Base-by-base conservation (phyloP, 2,113 vertebrate genomes). In the Myxocyprinus asiaticus region DNA sequence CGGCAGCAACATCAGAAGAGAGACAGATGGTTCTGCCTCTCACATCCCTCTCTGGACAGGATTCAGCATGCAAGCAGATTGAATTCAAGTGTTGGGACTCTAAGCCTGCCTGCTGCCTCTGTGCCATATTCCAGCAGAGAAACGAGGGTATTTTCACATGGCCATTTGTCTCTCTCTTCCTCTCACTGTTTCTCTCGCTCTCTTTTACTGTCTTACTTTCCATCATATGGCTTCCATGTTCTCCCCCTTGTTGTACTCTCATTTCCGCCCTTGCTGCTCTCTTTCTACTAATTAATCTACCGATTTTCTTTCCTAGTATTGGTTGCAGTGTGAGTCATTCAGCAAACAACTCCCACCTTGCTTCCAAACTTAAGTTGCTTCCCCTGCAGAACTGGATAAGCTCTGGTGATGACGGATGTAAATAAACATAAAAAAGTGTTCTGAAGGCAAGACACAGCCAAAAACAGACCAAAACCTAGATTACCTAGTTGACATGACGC, bases 1-100 rank as follows among this genome's bases (percentile, higher is more conserved):
- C 78, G 74, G 69, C 61, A 65, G 85, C 51, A 69, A 80, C 76
- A 85, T 81, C 84, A 84, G 78, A 85, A 50, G 63, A 45, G 67
- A 67, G 84, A 81, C 86, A 86, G 83, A 87, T 87, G 86, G 86
- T 69, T 65, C 67, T 53, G 47, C 83, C 81, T 50, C 70, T 72
- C 70, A 77, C 47, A 64, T 84, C 72, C 56, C 63, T 50, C 77
- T 82, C 74, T 83, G 85, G 76, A 86, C 62, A 55, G 66, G 74
- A 77, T 78, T 85, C 79, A 73, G 63, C 50, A 56, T 33, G 4
- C 67, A 59, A 63, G 71, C 78, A 84, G 82, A 87, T 80, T 82
- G 75, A 82, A 84, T 86, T 83, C 70, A 82, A 83, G 81, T 83
- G 74, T 66, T 72, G 53, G 71, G 76, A 68, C 79, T 75, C 75